Percentiles rank a stretch among this genome's conserved stretches.
Conservation (phyloP, 2,113 vertebrate genomes). For the Eublepharis macularius region DNA sequence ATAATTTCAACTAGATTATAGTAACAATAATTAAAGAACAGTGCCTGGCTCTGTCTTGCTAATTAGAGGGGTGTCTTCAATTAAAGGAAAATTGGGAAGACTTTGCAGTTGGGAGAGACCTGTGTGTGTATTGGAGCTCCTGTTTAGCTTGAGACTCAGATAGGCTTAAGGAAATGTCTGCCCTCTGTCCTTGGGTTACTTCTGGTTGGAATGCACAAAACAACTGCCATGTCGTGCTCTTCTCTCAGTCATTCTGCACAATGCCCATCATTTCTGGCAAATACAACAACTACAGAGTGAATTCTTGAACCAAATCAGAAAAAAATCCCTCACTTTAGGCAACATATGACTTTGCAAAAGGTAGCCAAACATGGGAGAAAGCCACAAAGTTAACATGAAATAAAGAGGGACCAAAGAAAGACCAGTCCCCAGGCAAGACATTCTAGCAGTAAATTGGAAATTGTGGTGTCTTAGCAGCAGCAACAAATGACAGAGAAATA, state of each 20-base stretch:
- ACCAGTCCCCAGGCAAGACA: background rate
- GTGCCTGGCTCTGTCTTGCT: no score
- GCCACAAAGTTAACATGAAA: no score
- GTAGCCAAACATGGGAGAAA: no score
- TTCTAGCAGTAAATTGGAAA: background rate
- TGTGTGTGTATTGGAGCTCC: background rate
- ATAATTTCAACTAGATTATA: no score
- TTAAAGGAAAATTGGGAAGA: background rate
- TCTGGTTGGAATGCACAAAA: background rate
- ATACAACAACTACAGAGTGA: background rate
- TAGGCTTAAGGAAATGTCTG: background rate
- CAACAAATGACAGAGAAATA: background rate
- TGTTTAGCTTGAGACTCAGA: no score
- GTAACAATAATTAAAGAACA: no score
- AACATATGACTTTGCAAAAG: no score
- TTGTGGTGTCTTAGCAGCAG: background rate
- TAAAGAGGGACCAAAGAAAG: background rate
- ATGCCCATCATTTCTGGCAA: background rate
- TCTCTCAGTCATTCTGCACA: background rate
- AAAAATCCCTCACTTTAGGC: background rate
- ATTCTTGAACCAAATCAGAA: background rate
- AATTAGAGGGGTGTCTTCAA: background rate
- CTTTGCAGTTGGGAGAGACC: background rate
- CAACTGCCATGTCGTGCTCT: background rate
- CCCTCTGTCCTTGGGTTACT: background rate